phyloP scores from a whole-genome alignment of 2,797 vertebrate genomes.

The Uromys caudimaculatus region DNA sequence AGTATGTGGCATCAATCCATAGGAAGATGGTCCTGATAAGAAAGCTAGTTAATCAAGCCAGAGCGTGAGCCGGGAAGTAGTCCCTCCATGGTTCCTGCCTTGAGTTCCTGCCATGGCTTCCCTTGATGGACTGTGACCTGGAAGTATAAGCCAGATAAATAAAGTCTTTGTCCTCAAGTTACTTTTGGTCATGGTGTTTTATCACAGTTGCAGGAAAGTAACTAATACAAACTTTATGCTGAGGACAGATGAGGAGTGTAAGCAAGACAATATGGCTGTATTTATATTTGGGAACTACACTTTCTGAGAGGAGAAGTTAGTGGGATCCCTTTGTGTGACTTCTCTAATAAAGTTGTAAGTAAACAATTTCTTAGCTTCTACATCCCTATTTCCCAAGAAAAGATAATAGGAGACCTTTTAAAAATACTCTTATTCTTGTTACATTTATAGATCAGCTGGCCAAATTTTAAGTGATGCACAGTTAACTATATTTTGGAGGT shows the following conservation, averaged over 20 bases:
- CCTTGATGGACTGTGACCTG: neutral
- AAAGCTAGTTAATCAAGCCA: neutral
- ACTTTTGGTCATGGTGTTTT: neutral
- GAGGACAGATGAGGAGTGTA: neutral
- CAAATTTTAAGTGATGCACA: constrained; percentile 31
- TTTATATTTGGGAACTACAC: neutral
- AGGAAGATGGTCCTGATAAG: neutral
- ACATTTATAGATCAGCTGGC: constrained; percentile 24
- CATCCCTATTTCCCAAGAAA: neutral
- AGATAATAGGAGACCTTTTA: neutral
- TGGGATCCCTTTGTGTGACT: neutral
- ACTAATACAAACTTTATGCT: neutral
- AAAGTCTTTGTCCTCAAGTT: neutral
- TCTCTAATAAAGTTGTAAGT: neutral
- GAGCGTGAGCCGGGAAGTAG: neutral
- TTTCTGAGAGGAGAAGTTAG: neutral
- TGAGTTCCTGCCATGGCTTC: neutral
- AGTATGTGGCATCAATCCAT: neutral
- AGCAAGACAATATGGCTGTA: neutral
- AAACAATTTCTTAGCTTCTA: neutral
- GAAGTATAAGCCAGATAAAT: neutral
- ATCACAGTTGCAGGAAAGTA: neutral
- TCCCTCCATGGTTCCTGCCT: neutral
- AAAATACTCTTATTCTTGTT: neutral
- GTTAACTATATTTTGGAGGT: constrained; percentile 58